These are phyloP conservation scores for Orthosia gothica DNA, from an alignment of 2,888 invertebrate species.

Conservation along the genomic window DNA sequence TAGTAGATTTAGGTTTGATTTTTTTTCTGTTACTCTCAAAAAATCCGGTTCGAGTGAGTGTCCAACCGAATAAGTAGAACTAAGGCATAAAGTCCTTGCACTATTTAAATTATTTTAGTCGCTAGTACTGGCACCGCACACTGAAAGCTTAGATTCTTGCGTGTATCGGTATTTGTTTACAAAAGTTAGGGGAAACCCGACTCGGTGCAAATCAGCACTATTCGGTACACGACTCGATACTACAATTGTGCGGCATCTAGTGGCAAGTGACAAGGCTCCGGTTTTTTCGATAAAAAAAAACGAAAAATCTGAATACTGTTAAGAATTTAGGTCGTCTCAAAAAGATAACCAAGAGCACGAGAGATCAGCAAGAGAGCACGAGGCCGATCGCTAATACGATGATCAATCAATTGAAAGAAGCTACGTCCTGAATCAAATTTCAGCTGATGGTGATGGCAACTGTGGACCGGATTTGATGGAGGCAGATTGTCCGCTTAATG, in stretches of 20 bases:
- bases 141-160: conserved; percentile 33
- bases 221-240: conserved; percentile 14
- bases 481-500: too few relatives aligned
- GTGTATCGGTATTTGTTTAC: conserved; percentile 59
- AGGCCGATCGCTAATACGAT: too few relatives aligned
- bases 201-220: conserved; percentile 18
- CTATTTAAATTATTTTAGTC: neutral
- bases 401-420: too few relatives aligned
- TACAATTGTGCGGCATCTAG: neutral
- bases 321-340: neutral
- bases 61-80: too few relatives aligned
- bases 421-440: too few relatives aligned
- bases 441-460: too few relatives aligned
- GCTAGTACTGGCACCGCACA: conserved; percentile 35
- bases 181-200: conserved; percentile 38
- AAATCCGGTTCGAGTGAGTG: too few relatives aligned
- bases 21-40: too few relatives aligned
- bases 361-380: too few relatives aligned
- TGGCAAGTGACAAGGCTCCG: neutral
- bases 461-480: too few relatives aligned
- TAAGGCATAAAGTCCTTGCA: too few relatives aligned
- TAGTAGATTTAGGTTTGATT: too few relatives aligned
- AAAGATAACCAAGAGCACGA: neutral
- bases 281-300: conserved; percentile 4
- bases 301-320: neutral